Conservation (phyloP, 2,113 vertebrate genomes). For the Trochalopteron elliotii region DNA sequence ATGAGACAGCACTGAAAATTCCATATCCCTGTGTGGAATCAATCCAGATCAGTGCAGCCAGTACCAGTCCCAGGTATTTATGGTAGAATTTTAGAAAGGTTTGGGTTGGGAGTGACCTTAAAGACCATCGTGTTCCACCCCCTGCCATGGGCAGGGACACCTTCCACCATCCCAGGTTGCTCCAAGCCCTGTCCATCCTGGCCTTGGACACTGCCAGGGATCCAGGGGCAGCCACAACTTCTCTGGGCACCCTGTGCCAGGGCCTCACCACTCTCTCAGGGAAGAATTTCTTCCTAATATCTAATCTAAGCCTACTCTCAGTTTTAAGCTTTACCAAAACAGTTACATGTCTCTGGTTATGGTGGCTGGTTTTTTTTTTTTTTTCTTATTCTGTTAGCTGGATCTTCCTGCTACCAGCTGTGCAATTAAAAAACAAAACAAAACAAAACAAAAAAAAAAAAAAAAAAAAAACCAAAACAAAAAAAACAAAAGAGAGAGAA, state of each 20-base stretch:
- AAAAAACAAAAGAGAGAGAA: no score
- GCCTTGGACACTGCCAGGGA: neutral
- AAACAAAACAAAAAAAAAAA: no score
- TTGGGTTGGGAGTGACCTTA: neutral
- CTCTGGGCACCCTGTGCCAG: neutral
- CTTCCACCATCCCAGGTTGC: neutral
- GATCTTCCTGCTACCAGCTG: neutral
- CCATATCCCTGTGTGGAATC: neutral
- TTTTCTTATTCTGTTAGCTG: neutral
- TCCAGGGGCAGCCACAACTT: neutral
- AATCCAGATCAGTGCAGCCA: neutral
- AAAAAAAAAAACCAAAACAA: neutral
- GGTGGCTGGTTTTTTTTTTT: accelerated
- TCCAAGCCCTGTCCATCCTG: accelerated
- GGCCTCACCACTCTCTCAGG: neutral
- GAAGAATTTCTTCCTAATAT: neutral
- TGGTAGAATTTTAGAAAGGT: neutral
- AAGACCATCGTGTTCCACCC: accelerated
- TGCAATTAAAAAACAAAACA: neutral
- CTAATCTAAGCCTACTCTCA: neutral
- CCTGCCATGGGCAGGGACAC: neutral
- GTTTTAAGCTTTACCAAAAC: neutral
- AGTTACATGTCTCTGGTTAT: neutral
- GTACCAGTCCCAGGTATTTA: neutral
- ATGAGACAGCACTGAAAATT: neutral